These are phyloP conservation scores for Pygocentrus nattereri DNA, from an alignment of 2,797 vertebrate species.

Conservation along the genomic window DNA sequence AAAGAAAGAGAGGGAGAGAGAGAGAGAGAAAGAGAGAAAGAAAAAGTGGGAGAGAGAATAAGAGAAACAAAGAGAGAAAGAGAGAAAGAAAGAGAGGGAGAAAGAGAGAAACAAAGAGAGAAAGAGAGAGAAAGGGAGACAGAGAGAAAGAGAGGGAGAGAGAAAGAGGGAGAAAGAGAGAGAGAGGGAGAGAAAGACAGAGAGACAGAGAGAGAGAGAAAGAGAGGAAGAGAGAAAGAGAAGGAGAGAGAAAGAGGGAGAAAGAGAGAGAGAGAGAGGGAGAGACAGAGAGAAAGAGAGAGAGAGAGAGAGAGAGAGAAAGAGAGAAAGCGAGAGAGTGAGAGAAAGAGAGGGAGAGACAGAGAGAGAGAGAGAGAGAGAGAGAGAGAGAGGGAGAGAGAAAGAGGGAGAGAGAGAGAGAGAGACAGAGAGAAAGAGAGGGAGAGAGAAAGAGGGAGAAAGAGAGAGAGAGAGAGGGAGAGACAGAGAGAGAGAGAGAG, in stretches of 20 bases:
- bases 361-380: background rate
- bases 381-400: background rate
- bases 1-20: background rate
- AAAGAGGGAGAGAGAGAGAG: too few relatives aligned
- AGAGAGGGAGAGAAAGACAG: background rate
- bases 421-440: background rate
- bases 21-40: background rate
- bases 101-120: too few relatives aligned
- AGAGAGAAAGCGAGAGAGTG: too few relatives aligned
- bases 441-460: background rate
- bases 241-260: too few relatives aligned
- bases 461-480: background rate
- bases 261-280: background rate
- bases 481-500: background rate
- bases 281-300: background rate
- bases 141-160: background rate
- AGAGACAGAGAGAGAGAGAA: background rate
- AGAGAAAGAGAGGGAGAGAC: background rate
- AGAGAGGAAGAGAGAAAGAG: background rate
- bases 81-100: background rate
- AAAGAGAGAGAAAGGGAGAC: background rate
- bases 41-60: too few relatives aligned
- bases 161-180: background rate
- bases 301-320: background rate
- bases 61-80: background rate